Base-by-base conservation (phyloP, 37 sponge, comb jelly and placozoan genomes). In the Eunapius fragilis region DNA sequence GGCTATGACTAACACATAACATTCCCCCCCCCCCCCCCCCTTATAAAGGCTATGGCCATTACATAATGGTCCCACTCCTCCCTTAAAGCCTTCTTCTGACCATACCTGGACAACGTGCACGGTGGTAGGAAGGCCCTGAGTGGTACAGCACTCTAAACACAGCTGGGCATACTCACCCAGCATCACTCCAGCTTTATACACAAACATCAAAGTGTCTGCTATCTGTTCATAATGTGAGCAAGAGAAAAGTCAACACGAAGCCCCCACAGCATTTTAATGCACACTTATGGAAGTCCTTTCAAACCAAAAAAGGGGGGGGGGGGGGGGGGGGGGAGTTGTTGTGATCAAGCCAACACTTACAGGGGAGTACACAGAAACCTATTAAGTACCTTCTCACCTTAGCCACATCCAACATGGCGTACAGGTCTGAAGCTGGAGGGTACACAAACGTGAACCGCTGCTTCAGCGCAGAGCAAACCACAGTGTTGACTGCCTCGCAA, bases 91-190 rank as follows among this genome's bases (percentile, higher is more conserved):
- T n/a, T n/a, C n/a, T n/a, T n/a, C n/a, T n/a, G n/a, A n/a, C n/a
- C 31, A 47, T 38, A 85, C 93, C 92, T 78, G 75, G 49, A 83
- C 76, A 0, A 82, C 76, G 78, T 92, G 92, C 31, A 72, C 27
- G 25, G 90, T 88, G 2, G 92, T 33, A 5, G 97, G 90, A 10
- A 96, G 87, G 24, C 97, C 97, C 82, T 96, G 97, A 9, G 92
- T 78, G 14, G 24, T 28, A 14, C 75, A 77, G 37, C 90, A 68
- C 33, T 80, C 78, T 36, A 94, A 73, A 10, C 74, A 73, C 22
- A 92, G 78, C 3, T 82, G 72, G n/a, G 58, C 86, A 25, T 78
- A 35, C 0, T 47, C 4, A 37, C 45, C 85, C 36, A 48, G 24
- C 30, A 79, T 75, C 25, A 6, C 58, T 41, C 34, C 34, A 32